A percentile compares a stretch with the other conserved stretches of the same genome.
These are phyloP conservation scores for Phaedon cochleariae DNA, from an alignment of 2,888 invertebrate species.

Conservation along the genomic window DNA sequence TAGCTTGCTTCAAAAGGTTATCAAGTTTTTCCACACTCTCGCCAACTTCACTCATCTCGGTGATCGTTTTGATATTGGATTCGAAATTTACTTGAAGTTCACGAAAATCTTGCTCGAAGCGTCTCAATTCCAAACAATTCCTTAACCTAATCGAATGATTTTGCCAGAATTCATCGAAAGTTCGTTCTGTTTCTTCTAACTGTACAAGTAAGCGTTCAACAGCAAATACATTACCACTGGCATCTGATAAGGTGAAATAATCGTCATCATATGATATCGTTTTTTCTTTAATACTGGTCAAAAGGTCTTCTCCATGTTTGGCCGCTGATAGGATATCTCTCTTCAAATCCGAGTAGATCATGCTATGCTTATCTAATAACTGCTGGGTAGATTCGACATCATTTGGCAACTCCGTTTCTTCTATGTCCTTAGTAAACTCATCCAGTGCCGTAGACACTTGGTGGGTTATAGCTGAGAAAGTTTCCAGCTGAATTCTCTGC, in stretches of 20 bases:
- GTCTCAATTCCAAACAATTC: slow-evolving; percentile 88
- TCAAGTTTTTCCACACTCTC: slow-evolving; percentile 87
- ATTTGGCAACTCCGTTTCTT: slow-evolving; percentile 93
- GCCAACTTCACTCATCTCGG: slow-evolving; percentile 88
- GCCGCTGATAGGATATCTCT: slow-evolving; percentile 88
- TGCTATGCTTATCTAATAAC: slow-evolving; percentile 83
- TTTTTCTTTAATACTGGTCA: slow-evolving; percentile 75
- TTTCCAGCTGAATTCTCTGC: slow-evolving; percentile 94
- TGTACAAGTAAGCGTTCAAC: slow-evolving; percentile 92
- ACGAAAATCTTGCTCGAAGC: slow-evolving; percentile 95
- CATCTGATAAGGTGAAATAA: slow-evolving; percentile 66
- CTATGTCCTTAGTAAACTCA: slow-evolving; percentile 86
- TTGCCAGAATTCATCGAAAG: slow-evolving; percentile 95
- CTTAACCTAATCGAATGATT: slow-evolving; percentile 89
- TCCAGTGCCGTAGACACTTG: slow-evolving; percentile 88
- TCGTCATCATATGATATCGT: slow-evolving; percentile 66
- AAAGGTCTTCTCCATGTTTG: slow-evolving; percentile 86
- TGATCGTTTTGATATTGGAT: slow-evolving; percentile 78
- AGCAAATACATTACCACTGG: slow-evolving; percentile 87
- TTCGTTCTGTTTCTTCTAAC: slow-evolving; percentile 91
- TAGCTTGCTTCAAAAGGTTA: slow-evolving; percentile 78
- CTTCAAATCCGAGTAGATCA: slow-evolving; percentile 75
- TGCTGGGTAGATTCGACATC: slow-evolving; percentile 90
- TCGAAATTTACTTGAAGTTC: slow-evolving; percentile 88
- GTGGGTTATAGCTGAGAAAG: slow-evolving; percentile 91